A percentile compares a stretch with the other conserved stretches of the same genome.
phyloP scores from a whole-genome alignment of 2,113 vertebrate species.

The Hippocampus zosterae region DNA sequence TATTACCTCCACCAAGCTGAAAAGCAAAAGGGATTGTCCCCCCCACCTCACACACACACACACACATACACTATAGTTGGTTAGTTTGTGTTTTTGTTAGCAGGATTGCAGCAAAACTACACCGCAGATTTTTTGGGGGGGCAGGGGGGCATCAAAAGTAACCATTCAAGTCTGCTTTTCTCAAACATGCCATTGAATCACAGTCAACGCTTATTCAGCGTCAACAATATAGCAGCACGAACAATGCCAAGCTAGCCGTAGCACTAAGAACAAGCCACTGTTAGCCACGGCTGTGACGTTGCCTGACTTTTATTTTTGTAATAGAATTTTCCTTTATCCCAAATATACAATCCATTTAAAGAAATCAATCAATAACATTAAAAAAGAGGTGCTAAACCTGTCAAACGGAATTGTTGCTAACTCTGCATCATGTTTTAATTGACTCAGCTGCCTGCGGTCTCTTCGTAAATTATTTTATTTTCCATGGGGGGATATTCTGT shows the following conservation, averaged over 20 bases:
- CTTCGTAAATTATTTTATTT: background rate
- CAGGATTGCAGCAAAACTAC: background rate
- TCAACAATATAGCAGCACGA: background rate
- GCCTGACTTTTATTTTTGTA: background rate
- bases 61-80: background rate
- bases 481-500: background rate
- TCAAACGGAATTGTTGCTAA: no score
- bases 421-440: background rate
- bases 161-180: background rate
- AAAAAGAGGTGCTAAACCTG: no score
- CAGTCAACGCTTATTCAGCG: background rate
- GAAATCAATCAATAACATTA: no score
- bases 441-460: background rate
- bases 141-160: background rate
- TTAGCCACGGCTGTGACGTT: background rate
- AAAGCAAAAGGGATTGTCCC: background rate
- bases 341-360: no score
- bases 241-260: background rate
- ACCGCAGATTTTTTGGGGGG: background rate
- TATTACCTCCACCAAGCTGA: slow-evolving; percentile 3
- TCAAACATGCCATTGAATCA: background rate
- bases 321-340: no score
- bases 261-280: background rate
- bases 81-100: background rate
- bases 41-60: no score